These are phyloP conservation scores for Leptopilina myrica DNA, from an alignment of 2,888 invertebrate genomes.

Conservation along the genomic window DNA sequence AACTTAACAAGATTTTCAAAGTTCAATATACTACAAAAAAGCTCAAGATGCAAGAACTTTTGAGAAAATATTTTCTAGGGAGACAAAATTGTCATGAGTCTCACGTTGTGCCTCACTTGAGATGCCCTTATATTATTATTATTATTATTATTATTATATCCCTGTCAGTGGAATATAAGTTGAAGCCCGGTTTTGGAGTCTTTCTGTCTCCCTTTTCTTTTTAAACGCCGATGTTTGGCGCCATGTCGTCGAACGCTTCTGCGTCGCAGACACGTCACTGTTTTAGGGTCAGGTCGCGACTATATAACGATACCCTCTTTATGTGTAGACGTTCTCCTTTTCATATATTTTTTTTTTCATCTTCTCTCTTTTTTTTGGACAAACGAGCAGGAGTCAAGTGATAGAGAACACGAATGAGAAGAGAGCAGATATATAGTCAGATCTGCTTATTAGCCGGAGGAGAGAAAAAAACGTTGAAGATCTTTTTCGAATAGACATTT, in stretches of 20 bases:
- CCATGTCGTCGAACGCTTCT: slow-evolving; percentile 9
- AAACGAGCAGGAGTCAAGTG: slow-evolving; percentile 10
- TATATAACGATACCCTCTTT: slow-evolving; percentile 18
- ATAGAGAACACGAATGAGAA: slow-evolving; percentile 7
- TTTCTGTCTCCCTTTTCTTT: not conserved
- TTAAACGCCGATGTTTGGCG: slow-evolving; percentile 6
- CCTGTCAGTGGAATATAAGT: not conserved
- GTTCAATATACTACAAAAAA: too few relatives aligned
- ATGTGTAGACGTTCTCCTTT: not conserved
- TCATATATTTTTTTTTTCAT: not conserved
- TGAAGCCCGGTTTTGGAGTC: not conserved
- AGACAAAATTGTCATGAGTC: not conserved
- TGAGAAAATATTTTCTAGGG: too few relatives aligned
- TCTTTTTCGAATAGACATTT: not conserved
- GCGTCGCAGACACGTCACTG: slow-evolving; percentile 25
- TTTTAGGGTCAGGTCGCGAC: slow-evolving; percentile 30
- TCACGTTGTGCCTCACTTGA: not conserved
- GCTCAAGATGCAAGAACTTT: too few relatives aligned
- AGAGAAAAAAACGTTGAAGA: not conserved
- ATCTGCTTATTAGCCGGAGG: not conserved
- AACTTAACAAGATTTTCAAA: too few relatives aligned
- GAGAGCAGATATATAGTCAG: not conserved
- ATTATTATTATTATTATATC: too few relatives aligned
- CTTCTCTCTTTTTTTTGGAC: slow-evolving; percentile 3
- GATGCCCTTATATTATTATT: not conserved